phyloP scores from a whole-genome alignment of 2,888 invertebrate species.

The Luperina nickerlii region DNA sequence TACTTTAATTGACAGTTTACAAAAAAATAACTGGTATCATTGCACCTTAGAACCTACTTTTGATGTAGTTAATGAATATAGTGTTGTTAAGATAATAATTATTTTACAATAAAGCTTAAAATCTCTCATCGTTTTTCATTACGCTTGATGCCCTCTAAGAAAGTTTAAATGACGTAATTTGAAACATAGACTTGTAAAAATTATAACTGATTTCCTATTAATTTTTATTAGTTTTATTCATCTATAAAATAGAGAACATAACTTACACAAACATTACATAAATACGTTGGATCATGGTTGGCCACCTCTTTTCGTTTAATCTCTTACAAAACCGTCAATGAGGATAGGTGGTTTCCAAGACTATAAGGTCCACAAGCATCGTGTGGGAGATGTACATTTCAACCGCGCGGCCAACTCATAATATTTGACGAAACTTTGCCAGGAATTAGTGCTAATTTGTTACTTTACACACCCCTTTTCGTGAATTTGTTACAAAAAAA shows the following conservation, averaged over 20 bases:
- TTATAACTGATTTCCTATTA: neutral
- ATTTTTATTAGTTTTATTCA: neutral
- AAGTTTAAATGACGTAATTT: neutral
- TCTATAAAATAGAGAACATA: neutral
- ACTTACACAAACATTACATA: neutral
- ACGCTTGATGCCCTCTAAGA: neutral
- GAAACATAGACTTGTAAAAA: neutral
- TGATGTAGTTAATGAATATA: slow-evolving; percentile 66
- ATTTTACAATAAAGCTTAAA: slow-evolving; percentile 80
- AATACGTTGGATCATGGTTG: neutral
- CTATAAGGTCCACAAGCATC: too few relatives aligned
- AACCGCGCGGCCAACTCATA: too few relatives aligned
- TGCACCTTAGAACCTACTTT: slow-evolving; percentile 72
- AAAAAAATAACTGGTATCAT: slow-evolving; percentile 56
- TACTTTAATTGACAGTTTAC: slow-evolving; percentile 45
- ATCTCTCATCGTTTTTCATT: slow-evolving; percentile 31
- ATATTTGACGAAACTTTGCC: too few relatives aligned
- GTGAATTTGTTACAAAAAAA: too few relatives aligned
- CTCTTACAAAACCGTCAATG: neutral
- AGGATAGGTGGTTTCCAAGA: neutral
- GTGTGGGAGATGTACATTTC: too few relatives aligned
- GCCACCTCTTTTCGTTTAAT: neutral
- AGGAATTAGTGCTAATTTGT: too few relatives aligned
- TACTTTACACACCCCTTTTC: too few relatives aligned
- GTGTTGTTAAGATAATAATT: slow-evolving; percentile 70